A percentile compares a stretch with the other conserved stretches of the same genome.
These are phyloP conservation scores for Pseudochirops corinnae DNA, from an alignment of 2,797 vertebrate species.

Conservation along the genomic window DNA sequence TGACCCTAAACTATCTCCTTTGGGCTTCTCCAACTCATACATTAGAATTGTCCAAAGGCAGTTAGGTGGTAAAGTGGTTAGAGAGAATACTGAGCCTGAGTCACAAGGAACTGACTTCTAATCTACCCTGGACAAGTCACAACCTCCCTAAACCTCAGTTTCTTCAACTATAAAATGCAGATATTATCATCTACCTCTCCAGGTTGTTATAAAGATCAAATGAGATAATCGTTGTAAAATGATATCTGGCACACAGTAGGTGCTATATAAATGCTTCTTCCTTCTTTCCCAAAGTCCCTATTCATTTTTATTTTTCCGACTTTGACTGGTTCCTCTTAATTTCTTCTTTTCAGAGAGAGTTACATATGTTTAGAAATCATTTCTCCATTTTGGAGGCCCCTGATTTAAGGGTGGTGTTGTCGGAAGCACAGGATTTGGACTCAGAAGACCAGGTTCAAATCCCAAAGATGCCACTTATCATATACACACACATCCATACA, in stretches of 20 bases:
- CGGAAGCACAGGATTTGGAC: background rate
- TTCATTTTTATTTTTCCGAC: background rate
- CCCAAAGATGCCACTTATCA: background rate
- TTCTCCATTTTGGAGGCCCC: background rate
- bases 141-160: background rate
- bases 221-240: background rate
- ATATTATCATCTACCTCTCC: background rate
- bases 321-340: background rate
- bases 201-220: background rate
- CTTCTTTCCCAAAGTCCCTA: background rate
- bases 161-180: background rate
- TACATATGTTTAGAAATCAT: background rate
- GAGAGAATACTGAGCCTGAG: background rate
- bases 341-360: background rate
- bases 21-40: background rate
- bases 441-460: background rate
- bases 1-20: background rate
- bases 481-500: background rate
- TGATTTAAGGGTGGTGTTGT: background rate
- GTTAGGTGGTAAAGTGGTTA: background rate
- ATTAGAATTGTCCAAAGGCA: background rate
- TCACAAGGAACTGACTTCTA: background rate
- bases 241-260: background rate
- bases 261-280: background rate
- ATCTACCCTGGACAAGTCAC: background rate